phyloP scores from a whole-genome alignment of 2,797 vertebrate genomes.

The Lycodopsis pacificus region DNA sequence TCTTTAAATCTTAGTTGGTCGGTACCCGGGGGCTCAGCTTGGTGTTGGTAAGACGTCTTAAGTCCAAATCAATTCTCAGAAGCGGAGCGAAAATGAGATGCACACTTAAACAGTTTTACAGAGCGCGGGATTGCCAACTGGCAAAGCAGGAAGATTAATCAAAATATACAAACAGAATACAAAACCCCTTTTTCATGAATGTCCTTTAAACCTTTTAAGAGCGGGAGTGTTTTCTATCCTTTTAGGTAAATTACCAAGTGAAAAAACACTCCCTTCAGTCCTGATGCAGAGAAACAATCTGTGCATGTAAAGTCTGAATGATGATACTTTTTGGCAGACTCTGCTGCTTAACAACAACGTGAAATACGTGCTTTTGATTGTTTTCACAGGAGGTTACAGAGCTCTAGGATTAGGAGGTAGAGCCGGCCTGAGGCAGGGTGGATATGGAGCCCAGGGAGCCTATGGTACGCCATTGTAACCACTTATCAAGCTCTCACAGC shows the following conservation, averaged over 20 bases:
- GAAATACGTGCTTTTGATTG: not conserved
- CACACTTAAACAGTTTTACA: not conserved
- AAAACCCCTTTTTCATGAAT: not conserved
- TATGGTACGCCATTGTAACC: constrained; percentile 62
- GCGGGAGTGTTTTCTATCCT: not conserved
- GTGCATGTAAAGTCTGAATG: not conserved
- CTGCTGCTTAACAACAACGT: not conserved
- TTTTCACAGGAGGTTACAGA: constrained; percentile 72
- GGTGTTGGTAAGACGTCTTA: constrained; percentile 59
- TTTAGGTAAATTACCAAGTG: not conserved
- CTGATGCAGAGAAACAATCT: not conserved
- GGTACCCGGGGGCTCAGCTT: constrained; percentile 73
- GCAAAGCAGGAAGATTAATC: not conserved
- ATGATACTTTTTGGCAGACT: not conserved
- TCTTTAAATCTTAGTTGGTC: constrained; percentile 67
- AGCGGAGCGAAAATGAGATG: not conserved
- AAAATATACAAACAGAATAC: not conserved
- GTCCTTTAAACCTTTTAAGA: not conserved
- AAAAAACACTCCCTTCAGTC: not conserved
- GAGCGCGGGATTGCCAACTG: not conserved
- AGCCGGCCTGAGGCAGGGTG: constrained; percentile 70
- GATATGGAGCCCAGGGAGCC: constrained; percentile 65
- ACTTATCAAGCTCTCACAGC: not conserved
- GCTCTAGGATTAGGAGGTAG: constrained; percentile 68
- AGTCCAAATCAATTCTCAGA: not conserved